phyloP scores from a whole-genome alignment of 2,797 vertebrate species.

The Dromococcyx pavoninus region DNA sequence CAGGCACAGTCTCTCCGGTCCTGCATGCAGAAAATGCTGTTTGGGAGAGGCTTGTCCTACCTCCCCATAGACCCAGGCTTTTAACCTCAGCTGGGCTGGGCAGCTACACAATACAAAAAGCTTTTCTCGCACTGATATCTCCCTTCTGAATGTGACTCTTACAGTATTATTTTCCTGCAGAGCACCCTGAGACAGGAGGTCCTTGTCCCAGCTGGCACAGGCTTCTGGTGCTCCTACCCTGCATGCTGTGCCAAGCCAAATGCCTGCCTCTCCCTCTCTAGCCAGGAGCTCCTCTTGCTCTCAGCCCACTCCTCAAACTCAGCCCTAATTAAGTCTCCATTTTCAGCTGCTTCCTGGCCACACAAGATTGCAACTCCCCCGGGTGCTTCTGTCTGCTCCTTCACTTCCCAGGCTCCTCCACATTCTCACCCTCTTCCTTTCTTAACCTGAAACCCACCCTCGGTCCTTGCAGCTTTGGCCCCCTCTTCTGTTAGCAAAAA shows the following conservation, averaged over 20 bases:
- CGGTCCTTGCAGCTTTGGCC: conserved; percentile 49
- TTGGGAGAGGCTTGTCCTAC: background rate
- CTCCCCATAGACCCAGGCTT: background rate
- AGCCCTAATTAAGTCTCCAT: background rate
- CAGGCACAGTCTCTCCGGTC: background rate
- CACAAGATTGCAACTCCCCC: background rate
- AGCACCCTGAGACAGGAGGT: background rate
- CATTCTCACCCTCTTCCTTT: background rate
- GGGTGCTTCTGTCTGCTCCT: background rate
- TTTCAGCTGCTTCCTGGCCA: background rate
- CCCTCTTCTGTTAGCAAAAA: conserved; percentile 45
- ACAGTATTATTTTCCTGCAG: background rate
- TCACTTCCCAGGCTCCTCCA: background rate
- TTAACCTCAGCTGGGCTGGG: background rate
- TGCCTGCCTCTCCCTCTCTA: background rate
- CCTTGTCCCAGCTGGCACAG: background rate
- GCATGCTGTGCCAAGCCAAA: background rate
- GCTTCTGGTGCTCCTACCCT: background rate
- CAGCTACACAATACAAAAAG: background rate
- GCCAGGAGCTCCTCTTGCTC: background rate
- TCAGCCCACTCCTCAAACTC: background rate
- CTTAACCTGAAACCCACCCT: background rate
- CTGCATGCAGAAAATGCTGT: background rate
- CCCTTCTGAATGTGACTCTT: background rate
- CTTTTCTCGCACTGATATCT: background rate